Evolutionary conservation across 1,140 invertebrate species (phyloP).

Genomic region (Gryon sp.): DNA sequence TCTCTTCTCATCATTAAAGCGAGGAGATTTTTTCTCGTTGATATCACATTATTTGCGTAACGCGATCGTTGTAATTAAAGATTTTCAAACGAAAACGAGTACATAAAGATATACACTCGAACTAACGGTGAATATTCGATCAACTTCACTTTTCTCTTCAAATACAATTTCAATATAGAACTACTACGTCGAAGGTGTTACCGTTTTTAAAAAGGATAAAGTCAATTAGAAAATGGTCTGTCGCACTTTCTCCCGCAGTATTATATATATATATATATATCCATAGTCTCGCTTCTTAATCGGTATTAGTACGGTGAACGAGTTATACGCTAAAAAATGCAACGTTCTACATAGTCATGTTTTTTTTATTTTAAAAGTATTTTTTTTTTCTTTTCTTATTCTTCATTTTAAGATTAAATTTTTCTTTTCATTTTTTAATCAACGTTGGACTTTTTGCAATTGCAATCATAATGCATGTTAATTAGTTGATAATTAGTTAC

Average conservation of each 20-base stretch:
- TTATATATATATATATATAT: constrained; percentile 26
- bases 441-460: no score
- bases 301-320: constrained; percentile 27
- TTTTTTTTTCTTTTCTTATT: no score
- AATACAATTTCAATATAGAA: constrained; percentile 36
- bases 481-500: not conserved
- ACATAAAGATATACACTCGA: constrained; percentile 5
- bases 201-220: constrained; percentile 71
- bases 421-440: no score
- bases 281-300: constrained; percentile 52
- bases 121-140: constrained; percentile 26
- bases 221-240: constrained; percentile 72
- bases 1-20: no score
- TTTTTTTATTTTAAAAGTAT: no score
- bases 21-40: no score
- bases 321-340: constrained; percentile 57
- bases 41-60: no score
- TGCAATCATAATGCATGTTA: not conserved
- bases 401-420: no score
- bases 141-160: constrained; percentile 47
- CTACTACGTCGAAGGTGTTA: constrained; percentile 52
- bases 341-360: constrained; percentile 28
- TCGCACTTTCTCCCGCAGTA: constrained; percentile 70
- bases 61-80: no score
- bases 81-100: constrained; percentile 22